Percentiles rank a stretch among this genome's conserved stretches.
Evolutionary conservation across 1,140 invertebrate genomes (phyloP).

Genomic region (Copidosoma floridanum): DNA sequence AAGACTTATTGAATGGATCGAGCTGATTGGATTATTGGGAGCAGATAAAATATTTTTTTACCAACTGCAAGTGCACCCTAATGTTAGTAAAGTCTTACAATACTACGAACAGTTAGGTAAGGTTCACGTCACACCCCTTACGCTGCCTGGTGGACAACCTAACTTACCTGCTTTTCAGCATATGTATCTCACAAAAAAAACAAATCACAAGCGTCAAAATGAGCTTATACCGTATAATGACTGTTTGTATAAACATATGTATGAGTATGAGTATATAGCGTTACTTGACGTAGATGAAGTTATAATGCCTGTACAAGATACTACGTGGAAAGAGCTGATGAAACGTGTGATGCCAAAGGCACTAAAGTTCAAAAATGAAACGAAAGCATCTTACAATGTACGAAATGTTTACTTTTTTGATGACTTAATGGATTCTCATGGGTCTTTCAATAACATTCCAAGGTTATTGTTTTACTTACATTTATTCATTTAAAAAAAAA

Average conservation of each 20-base stretch:
- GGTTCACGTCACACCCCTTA: constrained; percentile 82
- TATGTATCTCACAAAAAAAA: constrained; percentile 84
- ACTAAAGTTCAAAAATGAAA: constrained; percentile 67
- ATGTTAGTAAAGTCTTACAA: constrained; percentile 83
- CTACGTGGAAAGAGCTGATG: constrained; percentile 80
- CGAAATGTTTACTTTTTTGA: constrained; percentile 94
- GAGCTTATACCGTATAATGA: constrained; percentile 97
- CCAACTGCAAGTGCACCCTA: constrained; percentile 83
- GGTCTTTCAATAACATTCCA: constrained; percentile 80
- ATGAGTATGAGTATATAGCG: constrained; percentile 86
- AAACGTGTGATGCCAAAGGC: constrained; percentile 68
- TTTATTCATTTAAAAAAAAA: too few species aligned
- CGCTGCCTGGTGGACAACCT: constrained; percentile 86
- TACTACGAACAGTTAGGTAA: constrained; percentile 76
- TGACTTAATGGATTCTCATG: constrained; percentile 78
- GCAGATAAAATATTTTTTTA: constrained; percentile 94
- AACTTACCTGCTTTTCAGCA: constrained; percentile 86
- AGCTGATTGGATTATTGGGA: constrained; percentile 80
- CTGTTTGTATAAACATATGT: constrained; percentile 91
- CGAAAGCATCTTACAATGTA: constrained; percentile 84
- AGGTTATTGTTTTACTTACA: too few species aligned
- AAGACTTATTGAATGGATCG: constrained; percentile 92
- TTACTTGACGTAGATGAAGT: constrained; percentile 92
- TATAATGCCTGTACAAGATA: constrained; percentile 83
- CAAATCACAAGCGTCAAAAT: constrained; percentile 89